Evolutionary conservation across 2,113 vertebrate genomes (phyloP), one percentile per base, ranked within the genome.

Genomic region (Melanocharis versteri): DNA sequence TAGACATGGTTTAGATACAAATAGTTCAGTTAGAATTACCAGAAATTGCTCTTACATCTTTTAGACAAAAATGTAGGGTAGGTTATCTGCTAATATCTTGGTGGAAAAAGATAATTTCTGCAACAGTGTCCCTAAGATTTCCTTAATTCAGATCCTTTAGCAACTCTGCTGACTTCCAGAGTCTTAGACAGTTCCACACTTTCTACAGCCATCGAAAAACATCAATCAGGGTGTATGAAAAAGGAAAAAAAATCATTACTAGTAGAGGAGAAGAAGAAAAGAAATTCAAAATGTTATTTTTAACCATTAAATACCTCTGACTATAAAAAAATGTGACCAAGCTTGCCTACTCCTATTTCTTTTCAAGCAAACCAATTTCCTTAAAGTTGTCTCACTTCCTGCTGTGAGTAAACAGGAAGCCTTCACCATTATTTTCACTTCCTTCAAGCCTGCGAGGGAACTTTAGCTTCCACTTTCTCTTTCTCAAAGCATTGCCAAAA

Each of bases 111-210:
- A 54, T 39, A 0, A 40, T 39, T 76, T 90, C 30, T 79, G 51
- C 0, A 0, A 78, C 1, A 5, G 8, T 11, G 18, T 35, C 13
- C 19, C 22, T 71, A 39, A 39, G 15, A 71, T 57, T 70, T 44
- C 13, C 6, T 23, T 57, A 84, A 4, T 8, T 53, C 27, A 82
- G 77, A 78, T 66, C 9, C 30, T 75, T 87, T 18, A 89, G 12
- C 23, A 85, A 82, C 8, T 42, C 56, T 58, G 10, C 12, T 62
- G 23, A 58, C 35, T 79, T 90, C 17, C 15, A 61, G 30, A 81
- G 13, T 66, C 28, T 66, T 42, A 70, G 24, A 53, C 16, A 73
- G 24, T 31, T 75, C 56, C 18, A 64, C 51, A 24, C 6, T 76
- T 71, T 37, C 18, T 50, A 22, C 7, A 83, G 44, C 11, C 44